Evolutionary conservation across 2,113 vertebrate genomes (phyloP).

Genomic region (Vulpes ferrilata): DNA sequence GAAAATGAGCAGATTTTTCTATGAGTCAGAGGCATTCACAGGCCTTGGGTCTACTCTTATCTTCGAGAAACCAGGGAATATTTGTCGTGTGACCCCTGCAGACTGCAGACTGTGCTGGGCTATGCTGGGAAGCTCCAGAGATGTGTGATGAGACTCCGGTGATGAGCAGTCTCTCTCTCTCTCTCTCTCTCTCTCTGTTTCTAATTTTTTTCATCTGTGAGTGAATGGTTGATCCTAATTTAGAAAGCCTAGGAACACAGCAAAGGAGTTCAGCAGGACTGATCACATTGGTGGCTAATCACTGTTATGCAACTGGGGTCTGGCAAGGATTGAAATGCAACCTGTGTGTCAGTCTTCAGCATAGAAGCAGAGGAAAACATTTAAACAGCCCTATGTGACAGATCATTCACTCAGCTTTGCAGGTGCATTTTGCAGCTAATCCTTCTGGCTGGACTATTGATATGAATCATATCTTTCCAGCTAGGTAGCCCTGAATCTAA

Average conservation of each 20-base stretch:
- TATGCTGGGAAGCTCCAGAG: neutral
- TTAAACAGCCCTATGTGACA: neutral
- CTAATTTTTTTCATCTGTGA: neutral
- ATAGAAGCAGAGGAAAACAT: neutral
- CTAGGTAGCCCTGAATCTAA: neutral
- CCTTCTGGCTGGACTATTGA: neutral
- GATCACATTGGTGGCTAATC: neutral
- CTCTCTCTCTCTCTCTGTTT: neutral
- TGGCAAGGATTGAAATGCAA: constrained; percentile 11
- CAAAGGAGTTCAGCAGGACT: neutral
- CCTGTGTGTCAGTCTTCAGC: neutral
- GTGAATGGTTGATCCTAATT: neutral
- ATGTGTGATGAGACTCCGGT: neutral
- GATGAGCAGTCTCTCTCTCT: neutral
- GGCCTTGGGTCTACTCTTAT: neutral
- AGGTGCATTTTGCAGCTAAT: neutral
- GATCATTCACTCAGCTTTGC: neutral
- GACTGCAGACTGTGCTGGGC: neutral
- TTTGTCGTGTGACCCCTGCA: neutral
- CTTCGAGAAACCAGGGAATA: neutral
- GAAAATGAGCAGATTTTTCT: constrained; percentile 69
- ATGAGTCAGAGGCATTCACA: constrained; percentile 67
- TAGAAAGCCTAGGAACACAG: neutral
- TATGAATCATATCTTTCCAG: neutral
- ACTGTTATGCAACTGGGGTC: neutral